phyloP scores from a whole-genome alignment of 2,888 invertebrate genomes.

The Parapristionchus giblindavisi region DNA sequence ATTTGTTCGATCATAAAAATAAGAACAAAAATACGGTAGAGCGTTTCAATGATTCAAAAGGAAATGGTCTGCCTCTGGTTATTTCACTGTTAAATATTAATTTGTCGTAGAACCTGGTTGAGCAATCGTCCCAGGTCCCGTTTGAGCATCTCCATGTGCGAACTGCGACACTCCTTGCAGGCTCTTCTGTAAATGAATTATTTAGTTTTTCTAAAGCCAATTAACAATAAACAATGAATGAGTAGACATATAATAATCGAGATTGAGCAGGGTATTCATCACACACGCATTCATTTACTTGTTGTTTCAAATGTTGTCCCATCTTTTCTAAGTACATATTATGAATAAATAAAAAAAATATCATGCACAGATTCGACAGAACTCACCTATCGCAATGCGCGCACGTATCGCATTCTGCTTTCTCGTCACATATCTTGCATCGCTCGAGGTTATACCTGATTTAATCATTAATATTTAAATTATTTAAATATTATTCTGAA shows the following conservation, averaged over 20 bases:
- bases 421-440: conserved; percentile 70
- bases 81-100: neutral
- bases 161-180: conserved; percentile 90
- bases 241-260: neutral
- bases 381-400: conserved; percentile 88
- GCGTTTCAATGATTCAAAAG: neutral
- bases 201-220: neutral
- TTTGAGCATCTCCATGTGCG: conserved; percentile 92
- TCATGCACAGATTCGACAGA: conserved; percentile 43
- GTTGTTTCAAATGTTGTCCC: too few relatives aligned
- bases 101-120: conserved; percentile 78
- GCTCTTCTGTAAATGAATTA: conserved; percentile 76
- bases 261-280: neutral
- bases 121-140: conserved; percentile 88
- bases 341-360: too few relatives aligned
- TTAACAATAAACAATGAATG: neutral
- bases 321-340: too few relatives aligned
- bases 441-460: conserved; percentile 69
- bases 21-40: neutral
- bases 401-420: conserved; percentile 75
- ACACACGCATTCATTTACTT: neutral
- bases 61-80: neutral
- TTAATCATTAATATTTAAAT: too few relatives aligned
- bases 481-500: too few relatives aligned
- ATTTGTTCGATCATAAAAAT: neutral